Percentiles rank a stretch among this genome's conserved stretches.
phyloP scores from a whole-genome alignment of 2,113 vertebrate genomes.

The Struthidea cinerea region DNA sequence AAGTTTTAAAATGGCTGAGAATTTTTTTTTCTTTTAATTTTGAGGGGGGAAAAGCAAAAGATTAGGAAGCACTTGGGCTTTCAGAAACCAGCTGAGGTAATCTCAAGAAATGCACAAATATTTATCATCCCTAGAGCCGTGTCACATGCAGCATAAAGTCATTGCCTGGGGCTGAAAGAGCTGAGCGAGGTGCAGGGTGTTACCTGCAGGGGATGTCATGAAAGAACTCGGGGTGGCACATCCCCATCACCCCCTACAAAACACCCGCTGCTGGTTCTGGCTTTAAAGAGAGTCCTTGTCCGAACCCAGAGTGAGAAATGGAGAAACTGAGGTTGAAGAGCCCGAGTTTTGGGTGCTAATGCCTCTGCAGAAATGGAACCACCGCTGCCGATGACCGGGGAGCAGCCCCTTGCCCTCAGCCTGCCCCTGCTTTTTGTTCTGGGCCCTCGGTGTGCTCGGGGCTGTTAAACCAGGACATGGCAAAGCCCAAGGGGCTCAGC shows the following conservation, averaged over 20 bases:
- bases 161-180: not conserved
- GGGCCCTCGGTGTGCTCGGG: not conserved
- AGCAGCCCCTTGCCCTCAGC: not conserved
- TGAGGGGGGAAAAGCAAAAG: not conserved
- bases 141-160: not conserved
- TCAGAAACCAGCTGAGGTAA: not conserved
- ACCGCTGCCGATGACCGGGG: not conserved
- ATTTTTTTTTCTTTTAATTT: not conserved
- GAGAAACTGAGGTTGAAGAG: not conserved
- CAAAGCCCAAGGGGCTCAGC: not conserved
- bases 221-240: not conserved
- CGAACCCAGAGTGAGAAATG: not conserved
- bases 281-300: not conserved
- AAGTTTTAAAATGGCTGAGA: not conserved
- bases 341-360: not conserved
- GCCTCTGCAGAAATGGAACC: not conserved
- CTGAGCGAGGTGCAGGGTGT: not conserved
- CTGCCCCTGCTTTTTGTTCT: not conserved
- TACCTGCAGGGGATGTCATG: fast-evolving
- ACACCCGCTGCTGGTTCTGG: fast-evolving
- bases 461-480: not conserved
- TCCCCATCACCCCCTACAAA: not conserved
- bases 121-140: not conserved
- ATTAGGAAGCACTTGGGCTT: not conserved
- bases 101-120: fast-evolving